A percentile compares a stretch with the other conserved stretches of the same genome.
Evolutionary conservation across 2,888 invertebrate species (phyloP).

Genomic region (Gortyna flavago): DNA sequence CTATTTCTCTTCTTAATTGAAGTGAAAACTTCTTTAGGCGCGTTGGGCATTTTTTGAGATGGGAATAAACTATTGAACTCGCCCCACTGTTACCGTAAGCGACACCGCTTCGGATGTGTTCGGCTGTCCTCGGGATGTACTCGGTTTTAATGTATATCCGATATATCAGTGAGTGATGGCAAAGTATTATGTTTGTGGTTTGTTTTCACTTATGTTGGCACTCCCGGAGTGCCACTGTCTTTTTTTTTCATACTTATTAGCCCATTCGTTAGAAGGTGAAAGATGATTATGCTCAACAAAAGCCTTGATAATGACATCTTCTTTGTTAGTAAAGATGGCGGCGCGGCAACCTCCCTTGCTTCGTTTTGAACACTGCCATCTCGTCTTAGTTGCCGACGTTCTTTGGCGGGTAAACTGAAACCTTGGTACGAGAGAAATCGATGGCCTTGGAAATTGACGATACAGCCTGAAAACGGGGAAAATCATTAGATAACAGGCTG

Average conservation of each 20-base stretch:
- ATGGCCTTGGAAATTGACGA: conserved; percentile 9
- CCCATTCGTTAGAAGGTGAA: background rate
- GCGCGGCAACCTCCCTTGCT: conserved; percentile 31
- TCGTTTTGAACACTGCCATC: conserved; percentile 40
- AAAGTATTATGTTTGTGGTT: too few relatives aligned
- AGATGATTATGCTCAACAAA: conserved; percentile 28
- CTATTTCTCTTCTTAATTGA: background rate
- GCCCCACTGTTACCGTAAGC: too few relatives aligned
- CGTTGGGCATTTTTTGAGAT: too few relatives aligned
- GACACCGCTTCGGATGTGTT: too few relatives aligned
- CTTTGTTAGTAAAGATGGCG: conserved; percentile 55
- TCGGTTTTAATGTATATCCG: too few relatives aligned
- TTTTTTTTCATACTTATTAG: conserved; percentile 3
- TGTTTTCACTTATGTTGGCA: too few relatives aligned
- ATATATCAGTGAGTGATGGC: too few relatives aligned
- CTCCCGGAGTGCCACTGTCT: too few relatives aligned
- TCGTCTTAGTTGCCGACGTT: background rate
- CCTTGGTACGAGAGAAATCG: conserved; percentile 27
- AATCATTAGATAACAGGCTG: background rate
- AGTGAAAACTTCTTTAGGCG: too few relatives aligned
- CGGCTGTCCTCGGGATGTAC: too few relatives aligned
- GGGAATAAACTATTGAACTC: too few relatives aligned
- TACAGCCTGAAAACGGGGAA: conserved; percentile 8
- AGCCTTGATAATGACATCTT: conserved; percentile 47
- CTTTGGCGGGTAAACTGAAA: conserved; percentile 36